Conservation (phyloP, 1,140 invertebrate genomes). For the Drosophila orena region DNA sequence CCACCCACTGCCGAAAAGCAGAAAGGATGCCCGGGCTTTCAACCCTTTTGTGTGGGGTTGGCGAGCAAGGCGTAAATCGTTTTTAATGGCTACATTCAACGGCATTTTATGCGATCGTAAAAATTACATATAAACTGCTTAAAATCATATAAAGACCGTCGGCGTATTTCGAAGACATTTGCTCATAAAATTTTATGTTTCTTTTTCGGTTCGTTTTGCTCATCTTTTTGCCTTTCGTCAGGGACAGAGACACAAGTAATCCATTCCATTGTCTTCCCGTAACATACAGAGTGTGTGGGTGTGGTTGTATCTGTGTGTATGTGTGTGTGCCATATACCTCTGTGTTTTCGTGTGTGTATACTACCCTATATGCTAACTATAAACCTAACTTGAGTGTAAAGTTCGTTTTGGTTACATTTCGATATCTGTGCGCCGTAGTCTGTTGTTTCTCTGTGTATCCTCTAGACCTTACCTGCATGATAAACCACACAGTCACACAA, state of each 20-base stretch:
- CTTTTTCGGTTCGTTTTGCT: constrained; percentile 47
- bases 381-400: constrained; percentile 54
- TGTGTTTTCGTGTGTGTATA: constrained; percentile 39
- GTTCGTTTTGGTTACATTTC: constrained; percentile 49
- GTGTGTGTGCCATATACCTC: constrained; percentile 37
- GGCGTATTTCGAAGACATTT: constrained; percentile 67
- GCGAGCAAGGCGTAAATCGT: constrained; percentile 72
- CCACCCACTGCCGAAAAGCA: constrained; percentile 12
- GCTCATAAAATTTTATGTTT: constrained; percentile 75
- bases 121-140: constrained; percentile 82
- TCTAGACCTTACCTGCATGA: constrained; percentile 62
- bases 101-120: constrained; percentile 80
- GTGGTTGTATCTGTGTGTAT: constrained; percentile 26
- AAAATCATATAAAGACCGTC: constrained; percentile 79
- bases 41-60: constrained; percentile 49
- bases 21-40: constrained; percentile 3
- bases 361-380: constrained; percentile 59
- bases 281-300: constrained; percentile 40
- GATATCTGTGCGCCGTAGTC: constrained; percentile 65
- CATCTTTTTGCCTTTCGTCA: constrained; percentile 37
- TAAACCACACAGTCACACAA: constrained; percentile 21
- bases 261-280: constrained; percentile 34
- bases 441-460: constrained; percentile 53
- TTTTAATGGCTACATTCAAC: constrained; percentile 83
- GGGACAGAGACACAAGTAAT: constrained; percentile 52